Evolutionary conservation across 2,797 vertebrate genomes (phyloP).

Genomic region (Mycteria americana): DNA sequence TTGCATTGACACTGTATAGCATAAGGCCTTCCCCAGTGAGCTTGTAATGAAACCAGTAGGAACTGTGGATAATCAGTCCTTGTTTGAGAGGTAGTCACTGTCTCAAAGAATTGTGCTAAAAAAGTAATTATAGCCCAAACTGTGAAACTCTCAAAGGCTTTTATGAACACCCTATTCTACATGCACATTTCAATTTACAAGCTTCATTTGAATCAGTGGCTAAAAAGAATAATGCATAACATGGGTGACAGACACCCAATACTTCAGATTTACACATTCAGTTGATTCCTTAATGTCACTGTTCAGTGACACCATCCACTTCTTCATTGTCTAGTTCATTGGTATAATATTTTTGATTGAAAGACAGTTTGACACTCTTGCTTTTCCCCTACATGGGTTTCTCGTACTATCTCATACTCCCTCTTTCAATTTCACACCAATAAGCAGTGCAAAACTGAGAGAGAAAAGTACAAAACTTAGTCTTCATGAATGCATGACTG

Average conservation of each 20-base stretch:
- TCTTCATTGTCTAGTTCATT: not conserved
- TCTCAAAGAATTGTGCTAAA: not conserved
- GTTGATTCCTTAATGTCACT: not conserved
- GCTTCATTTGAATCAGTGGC: constrained; percentile 25
- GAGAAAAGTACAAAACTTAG: not conserved
- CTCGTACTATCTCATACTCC: not conserved
- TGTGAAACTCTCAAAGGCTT: constrained; percentile 21
- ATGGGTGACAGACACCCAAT: not conserved
- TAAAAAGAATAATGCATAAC: not conserved
- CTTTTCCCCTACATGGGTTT: not conserved
- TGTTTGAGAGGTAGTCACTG: not conserved
- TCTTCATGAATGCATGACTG: not conserved
- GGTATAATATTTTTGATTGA: not conserved
- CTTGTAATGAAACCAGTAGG: not conserved
- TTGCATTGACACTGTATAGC: not conserved
- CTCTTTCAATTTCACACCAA: not conserved
- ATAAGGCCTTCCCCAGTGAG: not conserved
- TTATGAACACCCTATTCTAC: not conserved
- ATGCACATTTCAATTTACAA: constrained; percentile 33
- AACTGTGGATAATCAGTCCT: constrained; percentile 7
- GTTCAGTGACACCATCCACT: not conserved
- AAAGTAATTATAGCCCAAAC: constrained; percentile 37
- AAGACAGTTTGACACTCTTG: not conserved
- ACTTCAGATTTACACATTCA: not conserved
- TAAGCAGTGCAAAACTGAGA: not conserved